phyloP scores from a whole-genome alignment of 1,140 invertebrate genomes.

The Heliconius nattereri region DNA sequence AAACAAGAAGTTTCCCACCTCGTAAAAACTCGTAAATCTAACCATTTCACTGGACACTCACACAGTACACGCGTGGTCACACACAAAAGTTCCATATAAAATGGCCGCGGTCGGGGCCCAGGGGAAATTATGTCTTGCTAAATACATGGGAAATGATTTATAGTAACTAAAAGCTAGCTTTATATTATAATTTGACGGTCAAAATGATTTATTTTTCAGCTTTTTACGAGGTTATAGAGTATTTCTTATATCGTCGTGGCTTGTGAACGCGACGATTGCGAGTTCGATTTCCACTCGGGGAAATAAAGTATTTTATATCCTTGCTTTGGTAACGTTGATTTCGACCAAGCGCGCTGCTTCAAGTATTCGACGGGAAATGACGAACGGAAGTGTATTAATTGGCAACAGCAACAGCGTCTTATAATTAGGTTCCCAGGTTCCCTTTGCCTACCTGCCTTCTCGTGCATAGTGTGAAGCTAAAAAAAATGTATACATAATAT shows the following conservation, averaged over 20 bases:
- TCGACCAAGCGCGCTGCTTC: no score
- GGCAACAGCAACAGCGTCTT: no score
- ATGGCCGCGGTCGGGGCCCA: conserved; percentile 26
- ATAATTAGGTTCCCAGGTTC: no score
- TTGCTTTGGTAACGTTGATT: no score
- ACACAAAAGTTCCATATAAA: conserved; percentile 32
- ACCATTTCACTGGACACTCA: conserved; percentile 33
- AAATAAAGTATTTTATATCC: no score
- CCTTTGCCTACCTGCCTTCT: no score
- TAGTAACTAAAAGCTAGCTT: conserved; percentile 36
- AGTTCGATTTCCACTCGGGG: no score
- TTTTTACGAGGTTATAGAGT: background rate
- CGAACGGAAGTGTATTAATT: no score
- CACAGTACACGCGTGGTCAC: background rate
- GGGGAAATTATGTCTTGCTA: conserved; percentile 41
- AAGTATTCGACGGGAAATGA: no score
- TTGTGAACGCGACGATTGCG: no score
- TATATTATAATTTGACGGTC: conserved; percentile 37
- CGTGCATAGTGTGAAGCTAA: no score
- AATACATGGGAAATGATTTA: conserved; percentile 41
- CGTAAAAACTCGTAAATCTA: conserved; percentile 16
- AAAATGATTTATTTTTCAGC: background rate
- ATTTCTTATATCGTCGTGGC: background rate
- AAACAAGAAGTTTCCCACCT: conserved; percentile 8
- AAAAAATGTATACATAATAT: no score